These are phyloP conservation scores for Caracal caracal DNA, from an alignment of 2,113 vertebrate genomes.

Conservation along the genomic window DNA sequence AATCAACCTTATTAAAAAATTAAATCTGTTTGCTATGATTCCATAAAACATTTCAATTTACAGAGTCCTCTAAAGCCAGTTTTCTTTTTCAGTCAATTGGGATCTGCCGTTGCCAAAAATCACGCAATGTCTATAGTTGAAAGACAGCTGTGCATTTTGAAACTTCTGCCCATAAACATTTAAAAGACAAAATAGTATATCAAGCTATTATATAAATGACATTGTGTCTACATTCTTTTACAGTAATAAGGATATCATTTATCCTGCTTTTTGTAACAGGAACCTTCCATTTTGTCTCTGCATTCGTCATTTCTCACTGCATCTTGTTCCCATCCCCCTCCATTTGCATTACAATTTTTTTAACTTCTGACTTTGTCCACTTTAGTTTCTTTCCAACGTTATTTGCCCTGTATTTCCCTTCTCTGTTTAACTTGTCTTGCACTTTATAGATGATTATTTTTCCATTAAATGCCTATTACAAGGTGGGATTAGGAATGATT, in stretches of 20 bases:
- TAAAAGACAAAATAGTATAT: slow-evolving; percentile 65
- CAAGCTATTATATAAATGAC: slow-evolving; percentile 59
- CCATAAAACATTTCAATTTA: slow-evolving; percentile 31
- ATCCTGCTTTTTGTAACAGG: slow-evolving; percentile 27
- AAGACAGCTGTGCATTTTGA: slow-evolving; percentile 64
- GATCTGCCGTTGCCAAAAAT: slow-evolving; percentile 66
- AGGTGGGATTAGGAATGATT: not conserved
- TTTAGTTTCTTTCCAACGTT: slow-evolving; percentile 8
- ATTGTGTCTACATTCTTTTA: slow-evolving; percentile 52
- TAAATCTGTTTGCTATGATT: slow-evolving; percentile 36
- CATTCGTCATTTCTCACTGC: not conserved
- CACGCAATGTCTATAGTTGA: slow-evolving; percentile 33
- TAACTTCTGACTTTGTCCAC: slow-evolving; percentile 30
- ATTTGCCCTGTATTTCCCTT: not conserved
- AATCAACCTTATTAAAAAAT: slow-evolving; percentile 57
- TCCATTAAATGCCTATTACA: not conserved
- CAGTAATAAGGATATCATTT: slow-evolving; percentile 55
- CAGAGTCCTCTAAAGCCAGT: slow-evolving; percentile 45
- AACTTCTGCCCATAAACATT: slow-evolving; percentile 68
- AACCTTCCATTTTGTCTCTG: slow-evolving; percentile 36
- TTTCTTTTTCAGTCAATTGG: slow-evolving; percentile 61
- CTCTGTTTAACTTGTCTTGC: slow-evolving; percentile 23
- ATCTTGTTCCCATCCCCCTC: not conserved
- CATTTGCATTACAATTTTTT: not conserved
- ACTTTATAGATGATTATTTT: not conserved